phyloP scores from a whole-genome alignment of 2,113 vertebrate species.

The Coptodon rendalli region DNA sequence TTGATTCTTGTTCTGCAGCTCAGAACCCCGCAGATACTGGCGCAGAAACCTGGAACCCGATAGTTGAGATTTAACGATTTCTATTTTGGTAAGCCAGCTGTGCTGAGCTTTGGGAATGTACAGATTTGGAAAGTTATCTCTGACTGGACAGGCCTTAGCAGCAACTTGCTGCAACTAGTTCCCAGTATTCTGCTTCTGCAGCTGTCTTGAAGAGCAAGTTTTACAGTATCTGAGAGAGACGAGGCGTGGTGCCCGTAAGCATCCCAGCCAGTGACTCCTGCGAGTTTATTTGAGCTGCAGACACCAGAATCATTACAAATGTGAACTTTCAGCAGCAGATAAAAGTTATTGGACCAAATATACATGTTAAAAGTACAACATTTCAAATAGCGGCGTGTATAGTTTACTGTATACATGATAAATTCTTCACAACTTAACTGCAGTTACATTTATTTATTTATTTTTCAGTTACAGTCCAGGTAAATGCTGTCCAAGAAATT shows the following conservation, averaged over 20 bases:
- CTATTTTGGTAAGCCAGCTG: slow-evolving; percentile 64
- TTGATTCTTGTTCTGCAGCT: not conserved
- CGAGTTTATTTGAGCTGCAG: not conserved
- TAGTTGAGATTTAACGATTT: slow-evolving; percentile 47
- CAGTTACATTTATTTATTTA: not conserved
- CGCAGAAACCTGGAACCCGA: slow-evolving; percentile 14
- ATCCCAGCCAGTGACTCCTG: not conserved
- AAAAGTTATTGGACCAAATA: not conserved
- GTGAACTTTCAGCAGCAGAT: not conserved
- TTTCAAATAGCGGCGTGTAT: not conserved
- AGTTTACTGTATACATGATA: not conserved
- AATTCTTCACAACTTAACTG: not conserved
- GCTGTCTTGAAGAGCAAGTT: not conserved
- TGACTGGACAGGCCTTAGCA: not conserved
- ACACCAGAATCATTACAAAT: not conserved
- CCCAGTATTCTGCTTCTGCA: not conserved
- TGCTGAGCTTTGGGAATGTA: slow-evolving; percentile 33
- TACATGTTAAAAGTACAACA: not conserved
- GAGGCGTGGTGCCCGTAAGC: not conserved
- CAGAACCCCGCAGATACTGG: not conserved
- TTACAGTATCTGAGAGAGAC: not conserved
- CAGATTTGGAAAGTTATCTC: slow-evolving; percentile 38
- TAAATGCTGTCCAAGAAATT: not conserved
- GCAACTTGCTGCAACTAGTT: slow-evolving; percentile 2
- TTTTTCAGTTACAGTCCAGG: not conserved